phyloP scores from a whole-genome alignment of 2,888 invertebrate species.

The Drosophila nr. medialis region DNA sequence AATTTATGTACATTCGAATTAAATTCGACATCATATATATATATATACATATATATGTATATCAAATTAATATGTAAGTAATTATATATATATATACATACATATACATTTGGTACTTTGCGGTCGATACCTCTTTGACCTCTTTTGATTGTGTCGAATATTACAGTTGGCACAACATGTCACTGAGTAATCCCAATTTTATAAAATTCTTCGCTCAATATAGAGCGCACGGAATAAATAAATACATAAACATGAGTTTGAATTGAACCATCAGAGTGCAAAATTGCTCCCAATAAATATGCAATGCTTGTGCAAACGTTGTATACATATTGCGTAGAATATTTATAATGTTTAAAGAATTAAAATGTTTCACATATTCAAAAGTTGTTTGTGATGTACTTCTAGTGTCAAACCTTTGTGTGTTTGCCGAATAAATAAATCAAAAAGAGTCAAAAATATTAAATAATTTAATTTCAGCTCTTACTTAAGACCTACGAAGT shows the following conservation, averaged over 20 bases:
- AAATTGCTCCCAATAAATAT: background rate
- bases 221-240: background rate
- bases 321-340: background rate
- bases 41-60: background rate
- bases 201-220: background rate
- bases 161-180: slow-evolving; percentile 3
- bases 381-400: background rate
- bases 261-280: background rate
- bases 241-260: background rate
- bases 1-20: slow-evolving; percentile 28
- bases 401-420: background rate
- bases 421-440: background rate
- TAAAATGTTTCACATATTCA: background rate
- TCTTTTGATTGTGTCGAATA: slow-evolving; percentile 9
- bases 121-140: slow-evolving; percentile 13
- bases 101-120: slow-evolving; percentile 37
- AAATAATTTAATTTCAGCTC: background rate
- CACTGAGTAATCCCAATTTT: background rate
- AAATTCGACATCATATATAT: slow-evolving; percentile 10
- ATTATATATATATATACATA: background rate
- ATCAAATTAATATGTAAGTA: background rate
- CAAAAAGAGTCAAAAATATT: background rate
- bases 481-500: background rate
- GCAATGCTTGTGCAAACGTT: background rate
- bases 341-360: background rate